A percentile compares a stretch with the other conserved stretches of the same genome.
These are phyloP conservation scores for Neopipo cinnamomea DNA, from an alignment of 2,113 vertebrate species.

Conservation along the genomic window DNA sequence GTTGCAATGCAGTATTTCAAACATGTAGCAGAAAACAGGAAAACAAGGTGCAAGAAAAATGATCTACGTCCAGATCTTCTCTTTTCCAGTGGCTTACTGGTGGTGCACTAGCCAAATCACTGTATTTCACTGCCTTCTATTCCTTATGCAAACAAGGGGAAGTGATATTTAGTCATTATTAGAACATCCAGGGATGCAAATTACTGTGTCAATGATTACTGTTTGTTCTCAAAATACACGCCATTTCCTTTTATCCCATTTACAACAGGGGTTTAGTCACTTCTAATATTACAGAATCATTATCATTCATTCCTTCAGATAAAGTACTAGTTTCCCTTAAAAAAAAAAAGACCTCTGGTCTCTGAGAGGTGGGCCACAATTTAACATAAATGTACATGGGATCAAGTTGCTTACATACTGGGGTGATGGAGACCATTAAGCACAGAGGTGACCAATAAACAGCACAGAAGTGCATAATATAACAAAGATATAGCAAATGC, in stretches of 20 bases:
- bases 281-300: constrained; percentile 56
- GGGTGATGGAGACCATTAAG: background rate
- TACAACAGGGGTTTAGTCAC: constrained; percentile 62
- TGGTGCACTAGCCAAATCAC: background rate
- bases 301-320: constrained; percentile 47
- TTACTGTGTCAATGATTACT: constrained; percentile 67
- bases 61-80: background rate
- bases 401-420: constrained; percentile 1
- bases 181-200: constrained; percentile 66
- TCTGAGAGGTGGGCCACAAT: background rate
- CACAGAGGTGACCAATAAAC: constrained; percentile 2
- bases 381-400: background rate
- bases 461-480: background rate
- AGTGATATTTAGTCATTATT: constrained; percentile 66
- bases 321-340: constrained; percentile 13
- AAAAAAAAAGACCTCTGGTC: background rate
- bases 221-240: constrained; percentile 66
- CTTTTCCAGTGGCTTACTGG: background rate
- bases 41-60: background rate
- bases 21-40: background rate
- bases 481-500: background rate
- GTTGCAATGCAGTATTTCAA: background rate
- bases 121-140: constrained; percentile 46
- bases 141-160: constrained; percentile 60
- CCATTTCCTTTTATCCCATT: constrained; percentile 58